Evolutionary conservation across 2,113 vertebrate genomes (phyloP).

Genomic region (Perca fluviatilis): DNA sequence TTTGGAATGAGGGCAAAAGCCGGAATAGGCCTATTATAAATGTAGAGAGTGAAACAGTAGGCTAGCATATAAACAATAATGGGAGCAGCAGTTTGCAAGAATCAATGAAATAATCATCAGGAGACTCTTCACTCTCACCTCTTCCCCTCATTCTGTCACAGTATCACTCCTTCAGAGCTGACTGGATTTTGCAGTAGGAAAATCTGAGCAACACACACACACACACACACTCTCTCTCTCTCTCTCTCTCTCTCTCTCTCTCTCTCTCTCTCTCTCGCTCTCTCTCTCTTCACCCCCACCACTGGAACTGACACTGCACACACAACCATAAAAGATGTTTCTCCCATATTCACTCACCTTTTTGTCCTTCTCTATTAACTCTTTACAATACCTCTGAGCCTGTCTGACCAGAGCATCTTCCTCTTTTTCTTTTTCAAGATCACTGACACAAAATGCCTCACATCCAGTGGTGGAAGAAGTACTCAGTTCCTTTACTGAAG

Average conservation of each 20-base stretch:
- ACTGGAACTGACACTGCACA: slow-evolving; percentile 38
- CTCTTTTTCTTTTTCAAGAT: not conserved
- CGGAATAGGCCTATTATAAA: too few relatives aligned
- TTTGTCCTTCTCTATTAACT: slow-evolving; percentile 27
- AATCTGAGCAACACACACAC: slow-evolving; percentile 62
- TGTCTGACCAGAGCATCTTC: not conserved
- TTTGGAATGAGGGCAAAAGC: too few relatives aligned
- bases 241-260: not conserved
- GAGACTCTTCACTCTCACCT: slow-evolving; percentile 4
- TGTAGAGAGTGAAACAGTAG: too few relatives aligned
- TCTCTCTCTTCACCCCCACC: slow-evolving; percentile 4
- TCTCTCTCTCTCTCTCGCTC: not conserved
- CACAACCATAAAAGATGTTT: slow-evolving; percentile 73
- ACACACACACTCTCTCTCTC: not conserved
- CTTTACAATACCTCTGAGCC: slow-evolving; percentile 25
- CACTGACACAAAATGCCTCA: not conserved
- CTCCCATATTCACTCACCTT: slow-evolving; percentile 49
- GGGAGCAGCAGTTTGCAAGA: slow-evolving; percentile 11
- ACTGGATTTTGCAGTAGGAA: slow-evolving; percentile 68
- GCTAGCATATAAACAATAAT: slow-evolving; percentile 5
- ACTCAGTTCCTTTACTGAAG: not conserved
- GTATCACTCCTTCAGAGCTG: slow-evolving; percentile 42
- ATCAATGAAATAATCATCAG: slow-evolving; percentile 23
- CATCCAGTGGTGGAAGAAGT: not conserved
- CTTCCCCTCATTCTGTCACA: slow-evolving; percentile 24